Conservation (phyloP, 1,140 invertebrate species). For the Archivesica marissinica region DNA sequence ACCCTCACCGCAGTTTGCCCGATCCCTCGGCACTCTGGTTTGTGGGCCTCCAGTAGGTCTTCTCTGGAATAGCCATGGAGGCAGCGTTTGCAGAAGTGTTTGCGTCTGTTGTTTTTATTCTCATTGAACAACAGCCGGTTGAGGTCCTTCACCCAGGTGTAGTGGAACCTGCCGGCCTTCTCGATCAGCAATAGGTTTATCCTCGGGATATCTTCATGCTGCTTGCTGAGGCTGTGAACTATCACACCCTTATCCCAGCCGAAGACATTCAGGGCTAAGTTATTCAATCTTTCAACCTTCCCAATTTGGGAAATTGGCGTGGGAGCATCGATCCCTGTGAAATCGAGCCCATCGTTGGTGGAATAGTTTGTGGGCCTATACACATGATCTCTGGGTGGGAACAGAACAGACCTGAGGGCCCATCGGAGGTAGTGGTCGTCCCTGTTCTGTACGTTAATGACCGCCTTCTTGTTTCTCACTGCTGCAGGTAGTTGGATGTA, state of each 20-base stretch:
- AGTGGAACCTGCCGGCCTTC: too few species aligned
- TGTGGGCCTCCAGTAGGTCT: not conserved
- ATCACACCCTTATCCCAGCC: constrained; percentile 11
- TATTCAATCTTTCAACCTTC: constrained; percentile 36
- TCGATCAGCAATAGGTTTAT: too few species aligned
- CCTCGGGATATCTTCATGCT: not conserved
- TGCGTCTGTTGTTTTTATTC: constrained; percentile 23
- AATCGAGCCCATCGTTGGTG: constrained; percentile 20
- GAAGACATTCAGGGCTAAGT: constrained; percentile 48
- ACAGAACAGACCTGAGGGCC: too few species aligned
- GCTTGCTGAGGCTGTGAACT: constrained; percentile 23
- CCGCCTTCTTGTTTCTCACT: constrained; percentile 45
- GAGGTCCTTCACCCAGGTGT: constrained; percentile 60
- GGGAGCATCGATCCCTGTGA: constrained; percentile 49
- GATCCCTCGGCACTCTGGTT: not conserved
- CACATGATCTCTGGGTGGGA: too few species aligned
- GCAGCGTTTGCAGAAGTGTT: constrained; percentile 31
- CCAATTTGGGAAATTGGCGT: constrained; percentile 52
- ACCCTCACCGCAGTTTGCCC: not conserved
- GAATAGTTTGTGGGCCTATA: not conserved
- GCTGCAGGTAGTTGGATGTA: constrained; percentile 26
- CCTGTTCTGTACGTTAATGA: constrained; percentile 57
- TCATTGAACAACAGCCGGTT: constrained; percentile 33
- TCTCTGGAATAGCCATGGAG: not conserved
- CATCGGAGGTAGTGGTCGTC: constrained; percentile 52